These are phyloP conservation scores for Stenichneumon culpator DNA, from an alignment of 2,888 invertebrate genomes.

Conservation along the genomic window DNA sequence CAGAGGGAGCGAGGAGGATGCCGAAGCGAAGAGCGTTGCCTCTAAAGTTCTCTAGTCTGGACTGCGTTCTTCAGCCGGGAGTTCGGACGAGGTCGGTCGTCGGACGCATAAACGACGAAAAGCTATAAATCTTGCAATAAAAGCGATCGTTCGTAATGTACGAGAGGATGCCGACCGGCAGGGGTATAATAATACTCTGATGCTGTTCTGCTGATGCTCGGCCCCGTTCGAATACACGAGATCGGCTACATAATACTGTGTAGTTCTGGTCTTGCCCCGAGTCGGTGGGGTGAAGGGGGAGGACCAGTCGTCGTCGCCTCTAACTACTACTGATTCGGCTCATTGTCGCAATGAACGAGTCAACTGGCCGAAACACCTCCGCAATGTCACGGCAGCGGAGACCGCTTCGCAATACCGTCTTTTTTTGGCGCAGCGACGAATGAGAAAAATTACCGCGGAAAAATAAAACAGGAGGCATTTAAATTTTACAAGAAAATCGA, in stretches of 20 bases:
- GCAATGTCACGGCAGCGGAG: slow-evolving; percentile 59
- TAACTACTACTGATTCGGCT: slow-evolving; percentile 76
- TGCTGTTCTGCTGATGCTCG: slow-evolving; percentile 36
- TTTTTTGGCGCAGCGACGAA: slow-evolving; percentile 7
- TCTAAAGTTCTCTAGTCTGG: slow-evolving; percentile 36
- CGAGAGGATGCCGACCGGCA: slow-evolving; percentile 21
- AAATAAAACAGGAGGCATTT: neutral
- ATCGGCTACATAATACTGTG: slow-evolving; percentile 7
- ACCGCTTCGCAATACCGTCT: slow-evolving; percentile 24
- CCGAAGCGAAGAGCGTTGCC: slow-evolving; percentile 55
- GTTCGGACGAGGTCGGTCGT: slow-evolving; percentile 50
- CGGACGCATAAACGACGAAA: slow-evolving; percentile 73
- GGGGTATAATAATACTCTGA: slow-evolving; percentile 20
- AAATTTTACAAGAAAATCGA: neutral
- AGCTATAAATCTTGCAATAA: slow-evolving; percentile 81
- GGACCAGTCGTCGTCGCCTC: slow-evolving; percentile 64
- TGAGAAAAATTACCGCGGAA: neutral
- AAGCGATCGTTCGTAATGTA: slow-evolving; percentile 46
- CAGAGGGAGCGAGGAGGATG: slow-evolving; percentile 34
- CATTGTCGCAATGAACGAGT: slow-evolving; percentile 79
- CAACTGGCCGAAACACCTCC: slow-evolving; percentile 78
- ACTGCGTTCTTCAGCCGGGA: slow-evolving; percentile 4
- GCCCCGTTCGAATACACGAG: slow-evolving; percentile 8
- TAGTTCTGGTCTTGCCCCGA: slow-evolving; percentile 44
- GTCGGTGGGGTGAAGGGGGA: neutral